These are phyloP conservation scores for Thymelicus lineola DNA, from an alignment of 2,888 invertebrate genomes.

Conservation along the genomic window DNA sequence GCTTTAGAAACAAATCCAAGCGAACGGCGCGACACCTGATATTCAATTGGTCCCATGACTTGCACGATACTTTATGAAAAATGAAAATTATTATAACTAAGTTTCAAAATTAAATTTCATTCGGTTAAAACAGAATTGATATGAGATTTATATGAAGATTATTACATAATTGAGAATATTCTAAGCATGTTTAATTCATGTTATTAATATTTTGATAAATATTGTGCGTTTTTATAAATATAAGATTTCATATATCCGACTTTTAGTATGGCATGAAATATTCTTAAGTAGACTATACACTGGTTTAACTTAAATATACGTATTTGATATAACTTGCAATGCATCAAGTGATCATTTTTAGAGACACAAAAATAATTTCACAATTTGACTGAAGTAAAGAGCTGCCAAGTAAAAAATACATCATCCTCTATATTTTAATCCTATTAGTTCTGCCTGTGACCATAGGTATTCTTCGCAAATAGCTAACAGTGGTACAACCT, in stretches of 20 bases:
- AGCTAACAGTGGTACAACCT: no score
- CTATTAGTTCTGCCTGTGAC: no score
- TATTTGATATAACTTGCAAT: constrained; percentile 53
- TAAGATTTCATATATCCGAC: constrained; percentile 37
- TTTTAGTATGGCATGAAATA: constrained; percentile 45
- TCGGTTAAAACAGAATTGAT: neutral
- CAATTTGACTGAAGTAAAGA: neutral
- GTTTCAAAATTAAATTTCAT: neutral
- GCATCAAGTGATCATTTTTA: constrained; percentile 40
- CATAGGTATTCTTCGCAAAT: no score
- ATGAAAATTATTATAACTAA: no score
- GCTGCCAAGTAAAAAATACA: constrained; percentile 24
- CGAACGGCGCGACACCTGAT: constrained; percentile 69
- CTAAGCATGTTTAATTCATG: constrained; percentile 14
- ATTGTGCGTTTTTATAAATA: constrained; percentile 48
- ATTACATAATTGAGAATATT: constrained; percentile 1
- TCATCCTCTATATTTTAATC: no score
- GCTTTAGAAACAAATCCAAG: constrained; percentile 49
- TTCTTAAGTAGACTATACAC: constrained; percentile 59
- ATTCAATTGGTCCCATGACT: constrained; percentile 67
- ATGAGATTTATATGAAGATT: constrained; percentile 3
- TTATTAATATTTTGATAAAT: constrained; percentile 40
- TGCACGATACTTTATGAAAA: constrained; percentile 49
- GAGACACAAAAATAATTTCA: no score
- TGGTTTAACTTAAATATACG: constrained; percentile 48